Conservation (phyloP, 2,888 invertebrate species). For the Synergus laeviventris region DNA sequence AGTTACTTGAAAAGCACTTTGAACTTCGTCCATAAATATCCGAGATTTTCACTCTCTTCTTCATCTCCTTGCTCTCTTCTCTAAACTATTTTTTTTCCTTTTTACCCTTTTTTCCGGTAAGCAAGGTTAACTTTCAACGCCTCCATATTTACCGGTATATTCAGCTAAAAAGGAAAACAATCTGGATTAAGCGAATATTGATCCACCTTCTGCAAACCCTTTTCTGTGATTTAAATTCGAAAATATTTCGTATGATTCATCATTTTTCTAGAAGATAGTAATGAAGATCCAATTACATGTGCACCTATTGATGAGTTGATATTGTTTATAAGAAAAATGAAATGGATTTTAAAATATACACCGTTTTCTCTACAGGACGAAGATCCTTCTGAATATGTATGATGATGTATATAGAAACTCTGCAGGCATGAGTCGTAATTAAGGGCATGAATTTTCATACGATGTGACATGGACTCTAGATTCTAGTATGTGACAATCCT, state of each 20-base stretch:
- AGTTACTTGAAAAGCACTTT: conserved; percentile 33
- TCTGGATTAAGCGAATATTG: not conserved
- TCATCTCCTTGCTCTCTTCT: not conserved
- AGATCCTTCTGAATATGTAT: conserved; percentile 54
- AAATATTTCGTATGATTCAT: too few relatives aligned
- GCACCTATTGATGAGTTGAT: not conserved
- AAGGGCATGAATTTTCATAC: conserved; percentile 54
- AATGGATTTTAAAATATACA: not conserved
- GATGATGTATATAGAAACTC: conserved; percentile 49
- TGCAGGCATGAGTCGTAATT: conserved; percentile 52
- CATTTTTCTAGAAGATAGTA: too few relatives aligned
- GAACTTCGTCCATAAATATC: conserved; percentile 34
- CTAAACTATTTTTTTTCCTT: not conserved
- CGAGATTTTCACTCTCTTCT: conserved; percentile 27
- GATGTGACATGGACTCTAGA: conserved; percentile 45
- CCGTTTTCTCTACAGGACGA: conserved; percentile 42
- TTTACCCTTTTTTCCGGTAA: not conserved
- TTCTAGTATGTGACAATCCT: conserved; percentile 46
- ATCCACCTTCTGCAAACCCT: too few relatives aligned
- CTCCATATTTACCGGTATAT: not conserved
- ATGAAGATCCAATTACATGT: too few relatives aligned
- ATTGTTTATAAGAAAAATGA: not conserved
- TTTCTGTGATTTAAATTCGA: too few relatives aligned
- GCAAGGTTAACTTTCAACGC: not conserved
- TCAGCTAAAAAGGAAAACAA: not conserved